Base-by-base conservation (phyloP, 2,113 vertebrate genomes). In the Pedetes capensis region DNA sequence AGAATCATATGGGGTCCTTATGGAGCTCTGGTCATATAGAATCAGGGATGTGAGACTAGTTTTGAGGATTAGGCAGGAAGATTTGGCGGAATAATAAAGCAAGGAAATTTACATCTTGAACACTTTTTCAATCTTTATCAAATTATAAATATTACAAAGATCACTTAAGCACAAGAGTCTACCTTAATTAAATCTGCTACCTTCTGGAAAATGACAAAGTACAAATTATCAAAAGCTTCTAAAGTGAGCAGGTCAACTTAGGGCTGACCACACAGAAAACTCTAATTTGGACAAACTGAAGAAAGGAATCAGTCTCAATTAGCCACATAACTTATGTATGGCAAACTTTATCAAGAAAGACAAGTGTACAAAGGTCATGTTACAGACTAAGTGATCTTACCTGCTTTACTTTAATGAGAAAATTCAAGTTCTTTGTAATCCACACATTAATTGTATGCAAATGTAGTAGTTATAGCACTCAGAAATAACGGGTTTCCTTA, bases 41-140 rank as follows among this genome's bases (percentile, higher is more conserved):
- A 87, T 89, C 72, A 88, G 92, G 96, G 82, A 83, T 75, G 78
- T 91, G 64, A 63, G 82, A 91, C 86, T 75, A 69, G 72, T 86
- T 25, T 83, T 83, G 39, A 80, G 94, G 93, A 93, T 96, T 95
- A 82, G 79, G 68, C 91, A 92, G 55, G 63, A 89, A 83, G 39
- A 85, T 72, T 89, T 96, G 94, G 96, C 92, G 96, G 96, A 93
- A 85, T 93, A 95, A 88, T 95, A 93, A 96, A 97, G 92, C n/a
- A 90, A 95, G 51, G 69, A 91, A 95, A 96, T 82, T 92, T 96
- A 81, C 66, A 44, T 95, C 85, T 95, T 95, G 76, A 92, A 81
- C 32, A 87, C 74, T 34, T 82, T 93, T 96, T 97, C 91, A 95
- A 88, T 91, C 85, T 96, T 96, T 96, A 96, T 96, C 94, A 95